phyloP scores from a whole-genome alignment of 2,797 vertebrate species.

The Esox masquinongy region DNA sequence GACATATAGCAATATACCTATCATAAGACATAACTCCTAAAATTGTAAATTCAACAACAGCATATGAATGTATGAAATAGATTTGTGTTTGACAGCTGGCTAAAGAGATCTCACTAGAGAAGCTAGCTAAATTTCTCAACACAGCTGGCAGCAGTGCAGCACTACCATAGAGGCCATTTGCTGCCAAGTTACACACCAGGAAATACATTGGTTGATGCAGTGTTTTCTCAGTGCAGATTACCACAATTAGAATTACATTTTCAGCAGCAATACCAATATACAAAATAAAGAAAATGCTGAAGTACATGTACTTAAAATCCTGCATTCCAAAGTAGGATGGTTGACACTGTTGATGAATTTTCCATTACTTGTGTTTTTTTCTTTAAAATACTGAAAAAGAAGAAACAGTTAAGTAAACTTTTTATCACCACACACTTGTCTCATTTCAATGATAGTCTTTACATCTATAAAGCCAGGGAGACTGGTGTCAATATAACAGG shows the following conservation, averaged over 20 bases:
- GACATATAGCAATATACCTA: constrained; percentile 58
- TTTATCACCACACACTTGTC: too few species aligned
- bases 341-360: constrained; percentile 46
- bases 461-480: too few species aligned
- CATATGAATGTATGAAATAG: constrained; percentile 55
- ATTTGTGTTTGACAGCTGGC: constrained; percentile 49
- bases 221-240: constrained; percentile 48
- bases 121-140: constrained; percentile 33
- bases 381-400: background rate
- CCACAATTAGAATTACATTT: constrained; percentile 39
- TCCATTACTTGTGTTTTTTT: constrained; percentile 26
- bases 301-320: constrained; percentile 42
- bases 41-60: constrained; percentile 55
- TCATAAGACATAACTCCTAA: constrained; percentile 63
- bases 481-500: too few species aligned
- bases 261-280: constrained; percentile 47
- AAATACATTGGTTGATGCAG: constrained; percentile 62
- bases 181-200: constrained; percentile 53
- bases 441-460: too few species aligned
- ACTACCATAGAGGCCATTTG: constrained; percentile 55
- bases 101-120: constrained; percentile 40
- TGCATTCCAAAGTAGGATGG: constrained; percentile 51
- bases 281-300: constrained; percentile 49
- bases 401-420: too few species aligned
- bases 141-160: constrained; percentile 47